phyloP scores from a whole-genome alignment of 2,797 vertebrate genomes.

The Uromys caudimaculatus region DNA sequence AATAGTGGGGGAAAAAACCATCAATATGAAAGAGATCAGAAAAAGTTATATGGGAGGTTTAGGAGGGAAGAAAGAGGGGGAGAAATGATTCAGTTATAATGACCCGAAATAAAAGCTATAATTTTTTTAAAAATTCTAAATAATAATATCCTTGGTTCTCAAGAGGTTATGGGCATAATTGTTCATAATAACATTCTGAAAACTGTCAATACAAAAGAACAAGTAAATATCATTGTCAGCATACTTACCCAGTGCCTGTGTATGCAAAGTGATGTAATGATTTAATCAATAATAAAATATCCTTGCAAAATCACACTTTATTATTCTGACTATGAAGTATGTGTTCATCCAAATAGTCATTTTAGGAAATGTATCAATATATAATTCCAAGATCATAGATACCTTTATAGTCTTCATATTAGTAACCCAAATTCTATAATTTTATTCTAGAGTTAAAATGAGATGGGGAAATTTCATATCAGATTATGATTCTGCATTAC shows the following conservation, averaged over 20 bases:
- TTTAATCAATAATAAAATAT: neutral
- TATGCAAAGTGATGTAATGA: neutral
- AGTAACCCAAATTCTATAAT: neutral
- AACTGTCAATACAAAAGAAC: neutral
- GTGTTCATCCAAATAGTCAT: neutral
- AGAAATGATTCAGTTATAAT: neutral
- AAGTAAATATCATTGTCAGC: neutral
- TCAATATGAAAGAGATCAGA: neutral
- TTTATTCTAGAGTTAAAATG: neutral
- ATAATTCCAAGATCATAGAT: neutral
- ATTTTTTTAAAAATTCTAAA: too few relatives aligned
- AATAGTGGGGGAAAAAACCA: neutral
- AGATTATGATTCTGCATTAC: neutral
- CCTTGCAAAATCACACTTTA: too few relatives aligned
- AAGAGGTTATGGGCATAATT: neutral
- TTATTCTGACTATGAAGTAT: neutral
- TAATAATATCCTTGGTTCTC: neutral
- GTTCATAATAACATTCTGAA: neutral
- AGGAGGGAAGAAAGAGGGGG: neutral
- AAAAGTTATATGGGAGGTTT: neutral
- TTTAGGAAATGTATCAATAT: neutral
- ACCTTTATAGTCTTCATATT: neutral
- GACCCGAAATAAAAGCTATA: neutral
- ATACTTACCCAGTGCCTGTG: neutral
- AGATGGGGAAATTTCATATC: neutral